Evolutionary conservation across 2,888 invertebrate species (phyloP).

Genomic region (Acheta domesticus): DNA sequence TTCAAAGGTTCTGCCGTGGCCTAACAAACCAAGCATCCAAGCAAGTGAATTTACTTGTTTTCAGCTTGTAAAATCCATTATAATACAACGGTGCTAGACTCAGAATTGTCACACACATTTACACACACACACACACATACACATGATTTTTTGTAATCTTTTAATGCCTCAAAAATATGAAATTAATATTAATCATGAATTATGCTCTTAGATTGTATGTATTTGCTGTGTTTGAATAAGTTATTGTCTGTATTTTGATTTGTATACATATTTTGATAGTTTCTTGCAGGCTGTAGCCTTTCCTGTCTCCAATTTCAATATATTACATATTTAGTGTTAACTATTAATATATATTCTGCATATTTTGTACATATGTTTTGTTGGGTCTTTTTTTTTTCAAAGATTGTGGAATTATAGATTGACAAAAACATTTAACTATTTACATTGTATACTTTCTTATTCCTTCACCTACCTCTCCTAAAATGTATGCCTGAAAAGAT

Average conservation of each 20-base stretch:
- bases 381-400: background rate
- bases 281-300: background rate
- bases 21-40: constrained; percentile 26
- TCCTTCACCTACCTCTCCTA: background rate
- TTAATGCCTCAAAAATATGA: constrained; percentile 3
- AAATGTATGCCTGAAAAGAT: background rate
- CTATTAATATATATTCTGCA: background rate
- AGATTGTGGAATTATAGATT: background rate
- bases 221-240: background rate
- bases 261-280: background rate
- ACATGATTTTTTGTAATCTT: background rate
- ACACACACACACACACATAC: too few relatives aligned
- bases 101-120: background rate
- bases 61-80: constrained; percentile 3
- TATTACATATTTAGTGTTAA: background rate
- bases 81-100: constrained; percentile 2
- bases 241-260: background rate
- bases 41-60: background rate
- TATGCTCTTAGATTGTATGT: background rate
- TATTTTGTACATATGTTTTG: background rate
- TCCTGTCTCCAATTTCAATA: background rate
- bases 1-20: constrained; percentile 34
- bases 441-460: background rate
- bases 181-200: background rate
- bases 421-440: background rate